Percentiles rank a stretch among this genome's conserved stretches.
Conservation (phyloP, 2,113 vertebrate genomes). For the Cyanoramphus novaezelandiae region DNA sequence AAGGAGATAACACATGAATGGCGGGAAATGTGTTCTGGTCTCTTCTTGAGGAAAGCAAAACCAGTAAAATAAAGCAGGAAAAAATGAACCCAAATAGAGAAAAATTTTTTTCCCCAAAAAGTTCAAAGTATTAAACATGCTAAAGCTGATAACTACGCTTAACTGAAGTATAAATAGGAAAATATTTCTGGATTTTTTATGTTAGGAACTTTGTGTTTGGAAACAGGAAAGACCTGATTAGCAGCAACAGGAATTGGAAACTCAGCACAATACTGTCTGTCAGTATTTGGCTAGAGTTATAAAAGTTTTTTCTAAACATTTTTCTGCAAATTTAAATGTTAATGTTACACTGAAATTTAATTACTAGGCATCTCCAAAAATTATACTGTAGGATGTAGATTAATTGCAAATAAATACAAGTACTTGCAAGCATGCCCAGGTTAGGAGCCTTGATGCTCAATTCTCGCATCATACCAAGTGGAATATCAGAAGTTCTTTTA, state of each 20-base stretch:
- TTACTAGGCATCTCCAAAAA: not conserved
- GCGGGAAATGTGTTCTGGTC: not conserved
- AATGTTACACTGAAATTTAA: not conserved
- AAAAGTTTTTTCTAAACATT: not conserved
- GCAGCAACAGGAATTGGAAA: not conserved
- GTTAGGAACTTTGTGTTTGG: not conserved
- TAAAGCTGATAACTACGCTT: not conserved
- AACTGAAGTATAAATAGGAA: not conserved
- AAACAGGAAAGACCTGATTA: not conserved
- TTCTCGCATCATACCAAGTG: fast-evolving
- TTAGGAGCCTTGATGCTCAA: not conserved
- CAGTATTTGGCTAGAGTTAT: not conserved
- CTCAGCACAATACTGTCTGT: not conserved
- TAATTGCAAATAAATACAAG: not conserved
- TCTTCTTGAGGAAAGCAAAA: not conserved
- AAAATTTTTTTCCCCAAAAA: not conserved
- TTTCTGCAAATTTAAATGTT: not conserved
- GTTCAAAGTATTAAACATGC: not conserved
- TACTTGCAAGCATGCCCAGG: not conserved
- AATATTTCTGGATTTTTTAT: not conserved
- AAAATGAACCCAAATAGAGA: not conserved
- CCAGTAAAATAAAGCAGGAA: not conserved
- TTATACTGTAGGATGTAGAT: not conserved
- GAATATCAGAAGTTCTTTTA: not conserved
- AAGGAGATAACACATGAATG: not conserved